These are phyloP conservation scores for Anticlea derivata DNA, from an alignment of 2,888 invertebrate genomes.

Conservation along the genomic window DNA sequence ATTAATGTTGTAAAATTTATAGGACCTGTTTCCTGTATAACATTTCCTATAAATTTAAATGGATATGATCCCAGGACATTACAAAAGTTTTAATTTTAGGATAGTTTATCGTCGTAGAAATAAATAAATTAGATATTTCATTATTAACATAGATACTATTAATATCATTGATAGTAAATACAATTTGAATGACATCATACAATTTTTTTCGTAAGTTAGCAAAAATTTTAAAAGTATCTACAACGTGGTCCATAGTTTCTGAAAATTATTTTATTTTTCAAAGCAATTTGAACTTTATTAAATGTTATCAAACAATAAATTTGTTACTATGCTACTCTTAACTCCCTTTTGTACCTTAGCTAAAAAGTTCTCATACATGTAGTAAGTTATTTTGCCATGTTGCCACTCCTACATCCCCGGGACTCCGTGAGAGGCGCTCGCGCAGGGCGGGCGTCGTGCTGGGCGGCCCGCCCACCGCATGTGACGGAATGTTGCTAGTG, in stretches of 20 bases:
- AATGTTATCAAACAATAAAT: no score
- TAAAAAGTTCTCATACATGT: conserved; percentile 19
- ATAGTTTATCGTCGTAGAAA: not conserved
- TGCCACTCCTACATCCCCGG: conserved; percentile 39
- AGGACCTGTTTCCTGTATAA: not conserved
- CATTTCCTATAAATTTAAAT: no score
- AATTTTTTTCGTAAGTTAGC: no score
- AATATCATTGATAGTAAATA: no score
- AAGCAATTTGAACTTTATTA: no score
- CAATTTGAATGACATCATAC: no score
- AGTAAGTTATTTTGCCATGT: not conserved
- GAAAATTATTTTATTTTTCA: no score
- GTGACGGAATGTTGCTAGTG: conserved; percentile 25
- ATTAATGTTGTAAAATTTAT: conserved; percentile 18
- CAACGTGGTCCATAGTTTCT: no score
- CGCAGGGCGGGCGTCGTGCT: conserved; percentile 50
- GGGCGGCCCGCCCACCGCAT: conserved; percentile 53
- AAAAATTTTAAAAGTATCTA: no score
- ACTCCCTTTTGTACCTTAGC: conserved; percentile 8
- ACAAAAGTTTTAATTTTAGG: not conserved
- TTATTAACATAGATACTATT: no score
- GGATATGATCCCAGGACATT: no score
- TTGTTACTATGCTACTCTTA: not conserved
- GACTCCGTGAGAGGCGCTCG: conserved; percentile 30
- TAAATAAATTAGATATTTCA: no score